Evolutionary conservation across 2,113 vertebrate genomes (phyloP).

Genomic region (Aptenodytes forsteri): DNA sequence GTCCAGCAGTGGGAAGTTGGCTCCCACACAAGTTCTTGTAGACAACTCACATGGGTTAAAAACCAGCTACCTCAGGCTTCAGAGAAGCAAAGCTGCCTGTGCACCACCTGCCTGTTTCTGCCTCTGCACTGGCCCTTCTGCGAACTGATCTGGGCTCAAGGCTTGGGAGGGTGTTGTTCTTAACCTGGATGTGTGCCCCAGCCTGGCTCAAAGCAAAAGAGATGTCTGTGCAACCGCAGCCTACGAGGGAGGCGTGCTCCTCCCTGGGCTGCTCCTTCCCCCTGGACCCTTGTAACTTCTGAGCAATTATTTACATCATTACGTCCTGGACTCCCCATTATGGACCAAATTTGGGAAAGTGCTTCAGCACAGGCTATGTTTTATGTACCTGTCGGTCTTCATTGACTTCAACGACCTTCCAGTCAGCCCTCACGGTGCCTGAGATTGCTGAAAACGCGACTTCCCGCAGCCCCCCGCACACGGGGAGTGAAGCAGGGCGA

Average conservation of each 20-base stretch:
- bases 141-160: neutral
- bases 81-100: neutral
- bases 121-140: neutral
- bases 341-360: neutral
- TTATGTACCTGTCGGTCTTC: neutral
- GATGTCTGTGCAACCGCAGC: neutral
- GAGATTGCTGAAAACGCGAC: rapidly evolving
- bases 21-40: neutral
- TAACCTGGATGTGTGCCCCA: neutral
- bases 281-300: neutral
- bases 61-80: neutral
- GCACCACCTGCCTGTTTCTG: neutral
- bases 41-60: neutral
- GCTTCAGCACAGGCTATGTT: neutral
- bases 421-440: neutral
- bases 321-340: neutral
- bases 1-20: neutral
- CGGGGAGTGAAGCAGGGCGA: neutral
- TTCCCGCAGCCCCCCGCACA: rapidly evolving
- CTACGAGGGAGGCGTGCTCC: neutral
- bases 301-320: neutral
- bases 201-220: neutral
- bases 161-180: neutral
- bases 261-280: neutral
- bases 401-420: neutral